Evolutionary conservation across 2,888 invertebrate species (phyloP).

Genomic region (Meta bourneti): DNA sequence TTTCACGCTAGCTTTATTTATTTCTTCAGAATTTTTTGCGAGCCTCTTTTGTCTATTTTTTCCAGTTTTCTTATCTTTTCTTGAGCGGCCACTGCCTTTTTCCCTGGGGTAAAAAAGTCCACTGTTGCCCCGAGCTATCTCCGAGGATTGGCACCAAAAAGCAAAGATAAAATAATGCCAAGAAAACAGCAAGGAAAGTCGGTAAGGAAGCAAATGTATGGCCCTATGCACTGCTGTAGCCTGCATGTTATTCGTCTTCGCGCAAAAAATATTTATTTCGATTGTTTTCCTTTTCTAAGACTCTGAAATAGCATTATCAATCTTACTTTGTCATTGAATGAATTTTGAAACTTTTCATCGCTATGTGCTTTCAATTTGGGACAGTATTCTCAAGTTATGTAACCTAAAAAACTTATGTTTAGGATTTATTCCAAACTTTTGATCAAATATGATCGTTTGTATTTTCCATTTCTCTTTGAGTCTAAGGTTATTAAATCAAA

Average conservation of each 20-base stretch:
- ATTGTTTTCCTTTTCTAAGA: background rate
- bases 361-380: background rate
- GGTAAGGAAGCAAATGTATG: background rate
- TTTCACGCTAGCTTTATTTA: conserved; percentile 72
- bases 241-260: background rate
- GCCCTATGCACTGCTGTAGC: background rate
- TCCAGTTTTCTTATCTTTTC: conserved; percentile 41
- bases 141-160: background rate
- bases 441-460: no score
- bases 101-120: background rate
- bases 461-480: no score
- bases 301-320: background rate
- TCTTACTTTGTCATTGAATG: background rate
- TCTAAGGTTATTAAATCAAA: no score
- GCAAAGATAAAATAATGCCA: background rate
- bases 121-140: background rate
- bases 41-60: conserved; percentile 12
- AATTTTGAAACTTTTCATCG: background rate
- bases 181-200: background rate
- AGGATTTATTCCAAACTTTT: no score
- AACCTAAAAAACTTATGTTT: background rate
- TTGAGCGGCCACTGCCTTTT: conserved; percentile 2
- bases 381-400: background rate
- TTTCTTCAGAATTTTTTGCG: conserved; percentile 25
- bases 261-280: background rate